phyloP scores from a whole-genome alignment of 2,888 invertebrate species.

The Mythimna pallens region DNA sequence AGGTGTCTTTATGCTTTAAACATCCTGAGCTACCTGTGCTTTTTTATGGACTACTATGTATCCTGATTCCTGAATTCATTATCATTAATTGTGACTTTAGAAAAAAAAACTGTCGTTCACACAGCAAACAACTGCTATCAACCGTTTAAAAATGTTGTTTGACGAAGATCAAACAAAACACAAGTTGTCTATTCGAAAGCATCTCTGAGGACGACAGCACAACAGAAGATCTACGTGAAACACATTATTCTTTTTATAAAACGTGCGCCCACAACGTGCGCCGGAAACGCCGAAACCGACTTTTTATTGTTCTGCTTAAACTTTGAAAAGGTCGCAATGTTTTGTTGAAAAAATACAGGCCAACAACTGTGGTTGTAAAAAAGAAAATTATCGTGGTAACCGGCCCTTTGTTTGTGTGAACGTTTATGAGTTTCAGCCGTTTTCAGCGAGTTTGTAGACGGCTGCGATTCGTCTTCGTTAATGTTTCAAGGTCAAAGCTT shows the following conservation, averaged over 20 bases:
- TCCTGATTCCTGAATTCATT: no score
- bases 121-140: constrained; percentile 17
- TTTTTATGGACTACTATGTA: no score
- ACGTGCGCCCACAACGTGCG: constrained; percentile 50
- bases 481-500: constrained; percentile 49
- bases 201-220: constrained; percentile 29
- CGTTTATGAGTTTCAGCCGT: constrained; percentile 59
- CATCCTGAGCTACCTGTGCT: no score
- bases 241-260: constrained; percentile 53
- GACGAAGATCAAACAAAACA: constrained; percentile 8
- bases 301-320: constrained; percentile 62
- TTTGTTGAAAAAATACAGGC: constrained; percentile 61
- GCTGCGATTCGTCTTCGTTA: constrained; percentile 53
- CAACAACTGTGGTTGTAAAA: constrained; percentile 59
- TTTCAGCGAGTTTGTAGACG: constrained; percentile 47
- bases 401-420: constrained; percentile 59
- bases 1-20: no score
- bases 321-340: constrained; percentile 59
- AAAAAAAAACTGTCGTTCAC: constrained; percentile 1
- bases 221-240: constrained; percentile 49
- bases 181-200: constrained; percentile 24
- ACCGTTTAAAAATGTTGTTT: constrained; percentile 14
- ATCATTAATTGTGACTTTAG: background rate
- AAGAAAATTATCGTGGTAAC: constrained; percentile 62
- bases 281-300: constrained; percentile 55